Conservation (phyloP, 2,113 vertebrate genomes). For the Oncorhynchus kisutch region DNA sequence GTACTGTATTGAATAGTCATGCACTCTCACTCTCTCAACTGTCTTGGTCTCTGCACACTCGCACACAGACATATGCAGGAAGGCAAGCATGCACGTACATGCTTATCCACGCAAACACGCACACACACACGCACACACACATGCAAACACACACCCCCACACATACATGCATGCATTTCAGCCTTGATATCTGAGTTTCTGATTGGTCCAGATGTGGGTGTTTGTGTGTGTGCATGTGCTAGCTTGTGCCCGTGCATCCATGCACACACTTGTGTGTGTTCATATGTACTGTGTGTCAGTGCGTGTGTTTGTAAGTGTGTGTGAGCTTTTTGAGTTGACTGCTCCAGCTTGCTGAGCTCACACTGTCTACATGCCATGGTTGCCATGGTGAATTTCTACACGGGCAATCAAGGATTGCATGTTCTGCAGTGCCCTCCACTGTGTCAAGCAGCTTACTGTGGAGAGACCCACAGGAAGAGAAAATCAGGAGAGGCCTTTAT, state of each 20-base stretch:
- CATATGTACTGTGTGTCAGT: too few species aligned
- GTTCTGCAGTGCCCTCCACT: slow-evolving; percentile 50
- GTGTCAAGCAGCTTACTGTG: slow-evolving; percentile 30
- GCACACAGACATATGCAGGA: not conserved
- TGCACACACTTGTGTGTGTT: too few species aligned
- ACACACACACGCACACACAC: not conserved
- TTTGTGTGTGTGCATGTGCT: too few species aligned
- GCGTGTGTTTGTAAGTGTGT: too few species aligned
- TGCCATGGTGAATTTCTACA: slow-evolving; percentile 79
- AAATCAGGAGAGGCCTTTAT: not conserved
- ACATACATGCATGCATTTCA: not conserved
- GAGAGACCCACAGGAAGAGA: slow-evolving; percentile 24
- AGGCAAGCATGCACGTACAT: not conserved
- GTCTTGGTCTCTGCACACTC: not conserved
- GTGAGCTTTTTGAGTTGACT: slow-evolving; percentile 42
- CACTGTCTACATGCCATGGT: slow-evolving; percentile 65
- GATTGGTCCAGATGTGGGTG: too few species aligned
- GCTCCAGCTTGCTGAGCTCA: slow-evolving; percentile 57
- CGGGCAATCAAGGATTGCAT: slow-evolving; percentile 57
- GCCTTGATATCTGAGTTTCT: too few species aligned
- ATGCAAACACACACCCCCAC: not conserved
- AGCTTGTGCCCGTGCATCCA: too few species aligned
- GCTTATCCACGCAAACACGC: not conserved
- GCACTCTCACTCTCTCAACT: slow-evolving; percentile 3
- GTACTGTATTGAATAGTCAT: not conserved